Evolutionary conservation across 2,888 invertebrate species (phyloP).

Genomic region (Catocala nupta): DNA sequence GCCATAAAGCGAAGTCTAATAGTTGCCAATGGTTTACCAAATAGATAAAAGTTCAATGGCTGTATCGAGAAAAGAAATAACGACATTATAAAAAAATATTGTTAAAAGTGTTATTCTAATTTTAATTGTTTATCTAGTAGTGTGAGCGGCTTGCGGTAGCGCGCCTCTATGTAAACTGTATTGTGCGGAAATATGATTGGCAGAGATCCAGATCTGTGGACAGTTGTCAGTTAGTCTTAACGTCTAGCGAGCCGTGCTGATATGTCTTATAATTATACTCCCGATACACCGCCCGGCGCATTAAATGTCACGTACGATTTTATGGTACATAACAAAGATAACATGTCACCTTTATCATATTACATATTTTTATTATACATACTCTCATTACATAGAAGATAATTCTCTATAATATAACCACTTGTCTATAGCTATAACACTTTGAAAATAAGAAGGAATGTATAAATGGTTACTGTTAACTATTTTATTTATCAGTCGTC

Average conservation of each 20-base stretch:
- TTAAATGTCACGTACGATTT: slow-evolving; percentile 39
- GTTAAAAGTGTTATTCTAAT: slow-evolving; percentile 30
- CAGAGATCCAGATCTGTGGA: slow-evolving; percentile 54
- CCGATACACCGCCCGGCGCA: slow-evolving; percentile 43
- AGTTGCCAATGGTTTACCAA: slow-evolving; percentile 10
- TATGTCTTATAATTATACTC: slow-evolving; percentile 61
- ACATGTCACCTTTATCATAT: slow-evolving; percentile 16
- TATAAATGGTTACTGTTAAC: slow-evolving; percentile 34
- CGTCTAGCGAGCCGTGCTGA: slow-evolving; percentile 54
- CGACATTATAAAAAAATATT: slow-evolving; percentile 26
- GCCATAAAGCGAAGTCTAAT: slow-evolving; percentile 9
- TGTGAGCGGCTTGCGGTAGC: slow-evolving; percentile 20
- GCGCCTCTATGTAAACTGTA: slow-evolving; percentile 39
- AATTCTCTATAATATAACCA: slow-evolving; percentile 14
- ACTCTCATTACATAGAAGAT: slow-evolving; percentile 17
- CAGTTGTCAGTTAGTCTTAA: slow-evolving; percentile 56
- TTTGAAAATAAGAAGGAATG: slow-evolving; percentile 41
- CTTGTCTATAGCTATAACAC: slow-evolving; percentile 26
- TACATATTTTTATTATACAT: slow-evolving; percentile 22
- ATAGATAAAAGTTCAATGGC: slow-evolving; percentile 22
- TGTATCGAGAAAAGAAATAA: slow-evolving; percentile 21
- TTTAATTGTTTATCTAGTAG: slow-evolving; percentile 45
- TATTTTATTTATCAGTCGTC: slow-evolving; percentile 47
- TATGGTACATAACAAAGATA: slow-evolving; percentile 30
- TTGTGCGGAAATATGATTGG: slow-evolving; percentile 62